These are phyloP conservation scores for Harmothoe impar DNA, from an alignment of 2,888 invertebrate species.

Conservation along the genomic window DNA sequence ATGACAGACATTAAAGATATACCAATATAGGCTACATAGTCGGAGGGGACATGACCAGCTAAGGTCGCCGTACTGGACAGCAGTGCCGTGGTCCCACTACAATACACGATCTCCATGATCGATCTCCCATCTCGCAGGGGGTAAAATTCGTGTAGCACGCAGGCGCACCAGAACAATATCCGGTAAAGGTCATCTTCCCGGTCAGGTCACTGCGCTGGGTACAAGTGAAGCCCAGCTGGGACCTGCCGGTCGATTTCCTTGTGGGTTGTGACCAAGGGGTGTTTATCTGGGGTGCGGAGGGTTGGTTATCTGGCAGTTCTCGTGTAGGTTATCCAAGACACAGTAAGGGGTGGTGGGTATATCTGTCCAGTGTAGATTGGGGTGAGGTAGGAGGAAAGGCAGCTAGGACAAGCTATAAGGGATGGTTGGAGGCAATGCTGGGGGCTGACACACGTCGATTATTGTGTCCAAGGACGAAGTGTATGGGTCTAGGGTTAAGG, in stretches of 20 bases:
- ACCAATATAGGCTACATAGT: too few species aligned
- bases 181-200: not conserved
- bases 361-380: constrained; percentile 17
- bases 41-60: too few species aligned
- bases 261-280: not conserved
- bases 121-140: not conserved
- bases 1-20: too few species aligned
- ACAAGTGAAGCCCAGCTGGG: not conserved
- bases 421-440: not conserved
- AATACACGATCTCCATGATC: too few species aligned
- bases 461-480: not conserved
- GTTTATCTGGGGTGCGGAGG: constrained; percentile 9
- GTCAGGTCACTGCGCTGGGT: not conserved
- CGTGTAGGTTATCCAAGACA: not conserved
- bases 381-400: not conserved
- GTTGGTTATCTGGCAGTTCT: not conserved
- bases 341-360: not conserved
- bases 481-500: not conserved
- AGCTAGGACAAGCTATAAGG: not conserved
- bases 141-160: not conserved
- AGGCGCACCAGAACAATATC: constrained; percentile 20
- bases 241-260: not conserved
- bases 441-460: not conserved
- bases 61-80: too few species aligned
- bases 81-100: too few species aligned